Evolutionary conservation across 2,113 vertebrate species (phyloP).

Genomic region (Caloenas nicobarica): DNA sequence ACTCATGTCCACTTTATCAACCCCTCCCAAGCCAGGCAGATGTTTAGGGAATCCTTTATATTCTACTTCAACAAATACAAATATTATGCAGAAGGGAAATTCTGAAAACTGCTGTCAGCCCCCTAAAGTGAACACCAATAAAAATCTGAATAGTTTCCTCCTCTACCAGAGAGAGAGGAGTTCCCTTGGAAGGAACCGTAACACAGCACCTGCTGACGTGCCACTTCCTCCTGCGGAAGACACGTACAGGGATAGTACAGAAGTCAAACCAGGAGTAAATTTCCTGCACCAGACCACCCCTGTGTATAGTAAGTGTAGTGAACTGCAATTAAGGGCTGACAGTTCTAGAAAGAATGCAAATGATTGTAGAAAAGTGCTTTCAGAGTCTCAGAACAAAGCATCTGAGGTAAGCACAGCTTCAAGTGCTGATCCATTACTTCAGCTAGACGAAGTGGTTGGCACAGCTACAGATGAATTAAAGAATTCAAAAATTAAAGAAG

Average conservation of each 20-base stretch:
- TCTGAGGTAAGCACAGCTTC: not conserved
- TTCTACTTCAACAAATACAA: constrained; percentile 11
- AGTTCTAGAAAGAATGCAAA: not conserved
- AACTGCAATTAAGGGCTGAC: not conserved
- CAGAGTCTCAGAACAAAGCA: constrained; percentile 42
- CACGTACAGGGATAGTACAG: not conserved
- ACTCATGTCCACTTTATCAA: not conserved
- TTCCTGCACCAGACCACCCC: not conserved
- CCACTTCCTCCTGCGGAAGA: not conserved
- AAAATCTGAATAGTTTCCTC: not conserved
- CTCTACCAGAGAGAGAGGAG: not conserved
- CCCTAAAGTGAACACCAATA: not conserved
- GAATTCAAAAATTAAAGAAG: not conserved
- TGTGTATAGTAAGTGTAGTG: not conserved
- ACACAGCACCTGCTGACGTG: not conserved
- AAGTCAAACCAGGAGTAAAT: not conserved
- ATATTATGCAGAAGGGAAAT: not conserved
- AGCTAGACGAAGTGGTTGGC: not conserved
- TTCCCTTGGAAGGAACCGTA: not conserved
- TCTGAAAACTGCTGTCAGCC: not conserved
- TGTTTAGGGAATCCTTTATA: not conserved
- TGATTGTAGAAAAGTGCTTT: not conserved
- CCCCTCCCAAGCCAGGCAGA: not conserved
- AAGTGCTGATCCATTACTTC: not conserved
- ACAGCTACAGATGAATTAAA: not conserved